Percentiles rank a stretch among this genome's conserved stretches.
Evolutionary conservation across 1,140 invertebrate genomes (phyloP).

Genomic region (Varroa destructor): DNA sequence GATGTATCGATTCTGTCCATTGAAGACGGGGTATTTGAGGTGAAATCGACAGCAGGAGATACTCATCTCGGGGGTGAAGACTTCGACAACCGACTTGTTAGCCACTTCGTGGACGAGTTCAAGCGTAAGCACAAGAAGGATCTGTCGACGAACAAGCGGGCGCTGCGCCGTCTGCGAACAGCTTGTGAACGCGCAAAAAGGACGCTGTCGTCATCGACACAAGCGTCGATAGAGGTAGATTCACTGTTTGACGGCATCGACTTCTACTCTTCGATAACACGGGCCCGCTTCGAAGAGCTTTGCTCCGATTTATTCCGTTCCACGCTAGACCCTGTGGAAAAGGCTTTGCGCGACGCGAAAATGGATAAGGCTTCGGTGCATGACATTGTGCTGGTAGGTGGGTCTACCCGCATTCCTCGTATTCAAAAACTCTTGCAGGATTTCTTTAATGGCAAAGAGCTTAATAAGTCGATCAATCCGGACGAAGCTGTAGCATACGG

Average conservation of each 20-base stretch:
- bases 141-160: slow-evolving; percentile 31
- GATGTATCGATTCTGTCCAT: slow-evolving; percentile 88
- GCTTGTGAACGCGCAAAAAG: slow-evolving; percentile 88
- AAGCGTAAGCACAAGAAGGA: slow-evolving; percentile 37
- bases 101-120: slow-evolving; percentile 37
- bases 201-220: slow-evolving; percentile 77
- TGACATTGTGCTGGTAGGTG: slow-evolving; percentile 66
- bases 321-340: slow-evolving; percentile 57
- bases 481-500: slow-evolving; percentile 72
- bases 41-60: slow-evolving; percentile 87
- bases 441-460: slow-evolving; percentile 62
- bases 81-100: slow-evolving; percentile 38
- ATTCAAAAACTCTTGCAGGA: slow-evolving; percentile 65
- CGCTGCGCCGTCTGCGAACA: slow-evolving; percentile 58
- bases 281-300: slow-evolving; percentile 82
- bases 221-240: slow-evolving; percentile 65
- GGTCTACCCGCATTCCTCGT: slow-evolving; percentile 58
- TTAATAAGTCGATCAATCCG: slow-evolving; percentile 66
- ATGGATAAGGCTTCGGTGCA: slow-evolving; percentile 55
- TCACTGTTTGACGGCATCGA: slow-evolving; percentile 86
- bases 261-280: slow-evolving; percentile 82
- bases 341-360: slow-evolving; percentile 57
- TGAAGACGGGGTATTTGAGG: slow-evolving; percentile 78
- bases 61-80: slow-evolving; percentile 61
- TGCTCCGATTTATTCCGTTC: slow-evolving; percentile 49